Evolutionary conservation across 64 coral and sea anemone species (phyloP).

Genomic region (Montipora cactus): DNA sequence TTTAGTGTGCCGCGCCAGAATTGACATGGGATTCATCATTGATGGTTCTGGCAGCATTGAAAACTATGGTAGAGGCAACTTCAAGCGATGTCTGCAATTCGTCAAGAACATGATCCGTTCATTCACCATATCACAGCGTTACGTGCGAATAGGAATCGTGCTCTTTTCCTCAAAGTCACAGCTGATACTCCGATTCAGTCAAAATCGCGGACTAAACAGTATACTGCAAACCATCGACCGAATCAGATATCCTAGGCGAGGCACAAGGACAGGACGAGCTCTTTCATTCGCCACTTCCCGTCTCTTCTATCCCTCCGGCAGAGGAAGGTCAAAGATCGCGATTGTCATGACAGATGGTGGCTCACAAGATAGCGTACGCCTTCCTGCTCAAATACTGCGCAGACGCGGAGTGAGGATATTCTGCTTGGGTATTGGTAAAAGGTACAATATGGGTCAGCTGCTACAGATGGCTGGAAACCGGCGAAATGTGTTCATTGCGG

Average conservation of each 20-base stretch:
- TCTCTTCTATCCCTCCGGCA: conserved; percentile 28
- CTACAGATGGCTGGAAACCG: conserved; percentile 69
- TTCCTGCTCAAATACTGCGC: conserved; percentile 21
- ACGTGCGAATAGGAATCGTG: conserved; percentile 54
- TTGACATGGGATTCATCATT: conserved; percentile 81
- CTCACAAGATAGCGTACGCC: conserved; percentile 67
- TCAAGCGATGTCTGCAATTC: conserved; percentile 84
- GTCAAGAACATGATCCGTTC: conserved; percentile 86
- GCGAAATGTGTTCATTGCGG: conserved; percentile 63
- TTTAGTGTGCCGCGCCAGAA: conserved; percentile 76
- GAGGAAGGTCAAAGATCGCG: conserved; percentile 28
- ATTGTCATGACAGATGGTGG: conserved; percentile 81
- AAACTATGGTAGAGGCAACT: conserved; percentile 78
- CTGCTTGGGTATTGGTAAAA: conserved; percentile 67
- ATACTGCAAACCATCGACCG: conserved; percentile 51
- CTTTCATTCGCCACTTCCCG: neutral
- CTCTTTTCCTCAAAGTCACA: conserved; percentile 56
- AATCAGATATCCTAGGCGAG: conserved; percentile 78
- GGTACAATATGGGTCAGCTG: conserved; percentile 56
- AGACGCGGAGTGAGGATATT: conserved; percentile 71
- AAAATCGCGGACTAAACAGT: conserved; percentile 16
- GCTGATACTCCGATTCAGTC: conserved; percentile 52
- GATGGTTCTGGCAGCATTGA: conserved; percentile 92
- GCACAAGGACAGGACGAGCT: conserved; percentile 70
- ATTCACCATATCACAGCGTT: conserved; percentile 63